phyloP scores from a whole-genome alignment of 2,888 invertebrate species.

The Eristalis intricaria region DNA sequence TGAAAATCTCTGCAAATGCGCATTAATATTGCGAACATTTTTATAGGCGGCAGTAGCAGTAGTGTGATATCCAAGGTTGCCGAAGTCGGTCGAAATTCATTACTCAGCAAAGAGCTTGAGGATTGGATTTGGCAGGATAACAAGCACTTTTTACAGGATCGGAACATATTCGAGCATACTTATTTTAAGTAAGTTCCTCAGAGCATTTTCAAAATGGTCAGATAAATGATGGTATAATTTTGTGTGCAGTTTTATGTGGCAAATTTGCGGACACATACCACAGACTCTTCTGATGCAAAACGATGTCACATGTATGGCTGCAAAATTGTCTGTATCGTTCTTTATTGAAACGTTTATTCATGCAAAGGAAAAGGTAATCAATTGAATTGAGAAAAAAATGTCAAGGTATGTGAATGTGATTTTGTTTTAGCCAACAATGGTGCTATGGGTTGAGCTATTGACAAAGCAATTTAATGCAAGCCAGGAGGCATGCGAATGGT shows the following conservation, averaged over 20 bases:
- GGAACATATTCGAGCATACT: conserved; percentile 97
- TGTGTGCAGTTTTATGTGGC: conserved; percentile 94
- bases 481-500: conserved; percentile 94
- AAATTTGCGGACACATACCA: conserved; percentile 96
- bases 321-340: conserved; percentile 95
- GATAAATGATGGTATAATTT: conserved; percentile 8
- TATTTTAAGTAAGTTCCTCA: conserved; percentile 91
- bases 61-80: conserved; percentile 56
- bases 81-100: conserved; percentile 74
- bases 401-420: too few relatives aligned
- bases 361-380: conserved; percentile 93
- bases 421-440: conserved; percentile 90
- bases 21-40: background rate
- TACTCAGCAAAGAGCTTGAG: conserved; percentile 86
- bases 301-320: conserved; percentile 92
- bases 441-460: conserved; percentile 96
- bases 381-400: background rate
- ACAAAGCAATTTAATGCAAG: conserved; percentile 97
- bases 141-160: conserved; percentile 96
- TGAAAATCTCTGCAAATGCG: background rate
- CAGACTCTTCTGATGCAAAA: conserved; percentile 91
- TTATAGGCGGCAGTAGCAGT: conserved; percentile 43
- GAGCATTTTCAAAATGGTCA: background rate
- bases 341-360: conserved; percentile 98
- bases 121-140: conserved; percentile 99